These are phyloP conservation scores for Strix uralensis DNA, from an alignment of 2,113 vertebrate genomes.

Conservation along the genomic window DNA sequence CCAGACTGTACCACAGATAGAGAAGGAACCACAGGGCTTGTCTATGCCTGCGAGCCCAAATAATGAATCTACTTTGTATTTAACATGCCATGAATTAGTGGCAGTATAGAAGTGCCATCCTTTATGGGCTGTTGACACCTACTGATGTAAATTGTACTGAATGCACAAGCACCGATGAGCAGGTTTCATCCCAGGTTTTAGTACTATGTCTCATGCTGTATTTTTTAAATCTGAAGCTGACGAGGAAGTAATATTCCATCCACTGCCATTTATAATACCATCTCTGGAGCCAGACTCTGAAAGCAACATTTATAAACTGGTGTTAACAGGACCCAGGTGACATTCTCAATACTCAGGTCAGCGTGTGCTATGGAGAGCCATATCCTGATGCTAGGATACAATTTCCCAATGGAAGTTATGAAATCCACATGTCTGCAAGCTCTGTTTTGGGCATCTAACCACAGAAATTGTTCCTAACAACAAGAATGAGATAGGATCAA, in stretches of 20 bases:
- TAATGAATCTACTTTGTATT: not conserved
- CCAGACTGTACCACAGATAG: not conserved
- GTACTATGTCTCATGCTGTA: not conserved
- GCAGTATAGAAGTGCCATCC: not conserved
- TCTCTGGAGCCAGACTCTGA: not conserved
- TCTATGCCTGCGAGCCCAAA: not conserved
- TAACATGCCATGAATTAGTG: not conserved
- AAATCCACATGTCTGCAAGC: slow-evolving; percentile 16
- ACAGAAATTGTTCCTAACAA: slow-evolving; percentile 22
- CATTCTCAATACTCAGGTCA: not conserved
- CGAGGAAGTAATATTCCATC: slow-evolving; percentile 29
- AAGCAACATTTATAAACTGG: not conserved
- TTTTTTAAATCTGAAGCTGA: not conserved
- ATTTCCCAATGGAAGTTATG: not conserved
- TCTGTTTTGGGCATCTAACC: slow-evolving; percentile 20
- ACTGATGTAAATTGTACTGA: not conserved
- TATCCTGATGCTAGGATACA: not conserved
- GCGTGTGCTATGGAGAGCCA: not conserved
- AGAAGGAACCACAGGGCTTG: not conserved
- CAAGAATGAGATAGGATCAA: slow-evolving; percentile 28
- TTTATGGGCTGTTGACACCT: not conserved
- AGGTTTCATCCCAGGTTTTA: not conserved
- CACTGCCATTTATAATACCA: not conserved
- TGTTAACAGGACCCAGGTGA: slow-evolving; percentile 32
- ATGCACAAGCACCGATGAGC: not conserved